Base-by-base conservation (phyloP, 1,140 invertebrate species). In the Patella vulgata region DNA sequence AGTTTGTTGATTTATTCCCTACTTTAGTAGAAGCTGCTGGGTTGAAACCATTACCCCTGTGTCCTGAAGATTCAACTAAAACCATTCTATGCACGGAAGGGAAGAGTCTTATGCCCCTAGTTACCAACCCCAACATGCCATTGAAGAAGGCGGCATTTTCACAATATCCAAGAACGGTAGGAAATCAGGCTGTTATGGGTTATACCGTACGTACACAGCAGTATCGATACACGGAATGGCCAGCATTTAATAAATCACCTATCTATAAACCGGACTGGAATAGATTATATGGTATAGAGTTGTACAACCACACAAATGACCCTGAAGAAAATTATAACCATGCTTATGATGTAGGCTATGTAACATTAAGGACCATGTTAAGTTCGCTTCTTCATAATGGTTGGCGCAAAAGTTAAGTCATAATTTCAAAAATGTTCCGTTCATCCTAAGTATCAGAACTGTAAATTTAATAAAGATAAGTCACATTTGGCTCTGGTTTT, bases 141-240 rank as follows among this genome's bases (percentile, higher is more conserved):
- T 77, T 73, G 72, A 84, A 82, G 63, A 71, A 55, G 11, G 80
- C 75, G 17, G 89, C 89, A 3, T 88, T 93, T 46, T 92, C 91
- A 73, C 93, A 95, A 80, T 95, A 92, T 86, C 93, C 93, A 9
- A 86, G 93, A 60, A 92, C 92, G 2, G n/a, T n/a, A n/a, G n/a
- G n/a, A n/a, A 83, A 93, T 40, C 93, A 93, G 42, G 90, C 87
- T 73, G 89, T 93, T 60, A 95, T 95, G 93, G 93, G 93, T 11
- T 85, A 86, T 54, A 89, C 90, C 39, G 83, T 94, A 43, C 87
- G 89, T 71, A 92, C 90, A 8, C 77, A 84, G 46, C 68, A 83
- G 43, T 91, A 88, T 80, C 87, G 92, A 59, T 94, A 93, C 66
- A 92, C 90, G 0, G n/a, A n/a, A n/a, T n/a, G n/a, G n/a, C n/a